These are phyloP conservation scores for Cyclina sinensis DNA, from an alignment of 1,140 invertebrate species.

Conservation along the genomic window DNA sequence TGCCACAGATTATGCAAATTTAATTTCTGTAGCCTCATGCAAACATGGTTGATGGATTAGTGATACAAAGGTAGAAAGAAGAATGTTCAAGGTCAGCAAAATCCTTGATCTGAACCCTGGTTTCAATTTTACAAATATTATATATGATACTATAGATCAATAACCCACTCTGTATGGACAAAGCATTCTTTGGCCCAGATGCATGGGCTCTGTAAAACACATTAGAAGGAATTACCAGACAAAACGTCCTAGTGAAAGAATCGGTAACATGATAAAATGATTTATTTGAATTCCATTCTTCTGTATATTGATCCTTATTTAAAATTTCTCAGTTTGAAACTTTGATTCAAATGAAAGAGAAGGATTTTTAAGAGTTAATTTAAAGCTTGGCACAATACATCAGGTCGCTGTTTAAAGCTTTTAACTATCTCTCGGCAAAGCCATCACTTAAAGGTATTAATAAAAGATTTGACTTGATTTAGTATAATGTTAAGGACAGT, in stretches of 20 bases:
- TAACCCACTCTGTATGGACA: background rate
- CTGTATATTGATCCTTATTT: constrained; percentile 8
- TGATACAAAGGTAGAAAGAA: background rate
- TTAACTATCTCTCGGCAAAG: background rate
- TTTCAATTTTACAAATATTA: constrained; percentile 22
- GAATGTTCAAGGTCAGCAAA: no score
- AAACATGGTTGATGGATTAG: background rate
- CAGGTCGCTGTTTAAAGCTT: background rate
- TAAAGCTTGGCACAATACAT: background rate
- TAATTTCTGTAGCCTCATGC: background rate
- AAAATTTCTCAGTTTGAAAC: constrained; percentile 1
- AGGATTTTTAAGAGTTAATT: constrained; percentile 11
- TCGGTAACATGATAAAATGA: constrained; percentile 19
- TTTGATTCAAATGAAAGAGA: background rate
- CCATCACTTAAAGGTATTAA: background rate
- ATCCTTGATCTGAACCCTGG: background rate
- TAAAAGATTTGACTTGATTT: constrained; percentile 49
- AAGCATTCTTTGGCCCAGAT: constrained; percentile 4
- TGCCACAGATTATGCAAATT: no score
- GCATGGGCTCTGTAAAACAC: constrained; percentile 25
- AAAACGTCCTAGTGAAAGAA: background rate
- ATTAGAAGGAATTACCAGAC: background rate
- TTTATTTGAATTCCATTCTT: constrained; percentile 29
- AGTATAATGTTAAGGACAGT: constrained; percentile 21
- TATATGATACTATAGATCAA: background rate